phyloP scores from a whole-genome alignment of 2,888 invertebrate species.

The Leptinotarsa juncta region DNA sequence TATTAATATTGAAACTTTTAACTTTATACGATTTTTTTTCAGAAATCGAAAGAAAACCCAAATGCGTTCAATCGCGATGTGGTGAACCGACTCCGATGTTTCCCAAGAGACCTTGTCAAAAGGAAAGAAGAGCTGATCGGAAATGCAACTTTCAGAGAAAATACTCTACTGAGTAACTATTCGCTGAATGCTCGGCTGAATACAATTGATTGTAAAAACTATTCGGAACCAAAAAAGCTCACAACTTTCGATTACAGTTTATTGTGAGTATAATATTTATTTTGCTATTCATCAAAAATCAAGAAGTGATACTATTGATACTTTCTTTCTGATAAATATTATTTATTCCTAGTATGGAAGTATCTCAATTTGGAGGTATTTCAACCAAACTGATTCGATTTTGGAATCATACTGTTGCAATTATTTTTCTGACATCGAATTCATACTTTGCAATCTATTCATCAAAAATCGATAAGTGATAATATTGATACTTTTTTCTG shows the following conservation, averaged over 20 bases:
- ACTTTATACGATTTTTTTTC: neutral
- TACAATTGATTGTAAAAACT: slow-evolving; percentile 10
- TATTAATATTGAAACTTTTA: neutral
- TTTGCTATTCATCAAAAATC: neutral
- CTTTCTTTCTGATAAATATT: neutral
- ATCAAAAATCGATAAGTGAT: too few species aligned
- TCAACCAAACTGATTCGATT: too few species aligned
- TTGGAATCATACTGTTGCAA: too few species aligned
- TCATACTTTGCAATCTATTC: too few species aligned
- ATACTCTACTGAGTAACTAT: slow-evolving; percentile 8
- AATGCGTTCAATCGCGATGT: slow-evolving; percentile 15
- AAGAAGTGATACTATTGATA: slow-evolving; percentile 1
- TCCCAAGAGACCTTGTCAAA: neutral
- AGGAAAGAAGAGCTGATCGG: neutral
- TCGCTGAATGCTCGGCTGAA: slow-evolving; percentile 18
- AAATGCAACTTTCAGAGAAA: slow-evolving; percentile 22
- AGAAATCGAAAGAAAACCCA: slow-evolving; percentile 13
- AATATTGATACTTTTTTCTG: too few species aligned
- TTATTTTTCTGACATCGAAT: too few species aligned
- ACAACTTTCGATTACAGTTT: slow-evolving; percentile 17
- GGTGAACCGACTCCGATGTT: slow-evolving; percentile 22
- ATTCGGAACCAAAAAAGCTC: neutral
- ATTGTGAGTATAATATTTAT: slow-evolving; percentile 18
- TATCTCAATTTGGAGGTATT: neutral
- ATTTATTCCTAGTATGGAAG: neutral